Base-by-base conservation (phyloP, 2,113 vertebrate genomes). In the Eurystomus gularis region DNA sequence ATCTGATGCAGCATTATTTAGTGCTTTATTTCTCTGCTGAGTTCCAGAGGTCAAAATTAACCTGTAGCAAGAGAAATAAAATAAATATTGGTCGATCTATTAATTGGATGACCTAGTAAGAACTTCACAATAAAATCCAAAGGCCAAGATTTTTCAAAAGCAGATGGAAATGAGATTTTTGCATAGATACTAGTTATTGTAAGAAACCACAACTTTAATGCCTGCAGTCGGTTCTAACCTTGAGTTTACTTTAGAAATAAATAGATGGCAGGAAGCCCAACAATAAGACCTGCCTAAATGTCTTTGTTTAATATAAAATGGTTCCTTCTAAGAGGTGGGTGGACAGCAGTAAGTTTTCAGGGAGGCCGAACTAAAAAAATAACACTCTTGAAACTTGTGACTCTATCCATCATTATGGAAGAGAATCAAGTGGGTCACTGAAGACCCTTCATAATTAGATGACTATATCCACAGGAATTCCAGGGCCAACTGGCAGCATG, bases 181-280 rank as follows among this genome's bases (percentile, higher is more conserved):
- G 20, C 73, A 29, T 61, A 52, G 31, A n/a, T 91, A 72, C 33
- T 35, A 81, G 31, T 93, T 93, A 81, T n/a, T 86, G 42, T 82
- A 82, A 84, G 71, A 80, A 95, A 96, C 84, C 29, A 76, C 33
- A 46, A 31, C 62, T 94, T 79, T 40, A 54, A 52, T 68, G 39
- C 87, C 75, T 58, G 33, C 72, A 97, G 95, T 96, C 95, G 91
- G 77, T 81, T 96, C 91, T 97, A 98, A 96, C 88, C 93, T 94
- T 71, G 89, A 95, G 70, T 96, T 97, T 97, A 86, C 79, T 93
- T 80, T 42, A 91, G 68, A 84, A 95, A 95, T 93, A 96, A 95
- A 93, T 80, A 95, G 88, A 52, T 87, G 86, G 87, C 73, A 95
- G 85, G 65, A 91, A 97, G 52, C 49, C 40, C 35, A 93, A 96